Percentiles rank a stretch among this genome's conserved stretches.
Conservation (phyloP, 2,888 invertebrate species). For the Brenthis ino region DNA sequence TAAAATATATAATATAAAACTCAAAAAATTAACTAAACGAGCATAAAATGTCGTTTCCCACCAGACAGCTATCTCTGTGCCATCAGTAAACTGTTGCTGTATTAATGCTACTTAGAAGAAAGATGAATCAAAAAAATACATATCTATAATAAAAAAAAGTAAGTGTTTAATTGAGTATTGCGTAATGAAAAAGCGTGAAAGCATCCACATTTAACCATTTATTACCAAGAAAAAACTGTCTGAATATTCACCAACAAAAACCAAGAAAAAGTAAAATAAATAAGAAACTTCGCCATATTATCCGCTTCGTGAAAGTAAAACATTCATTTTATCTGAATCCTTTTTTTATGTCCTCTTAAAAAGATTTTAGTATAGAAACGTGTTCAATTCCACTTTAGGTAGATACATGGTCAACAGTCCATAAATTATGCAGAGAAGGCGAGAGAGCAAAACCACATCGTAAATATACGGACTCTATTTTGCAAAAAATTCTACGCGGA, state of each 20-base stretch:
- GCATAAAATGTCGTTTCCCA: no score
- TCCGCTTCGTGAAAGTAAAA: constrained; percentile 19
- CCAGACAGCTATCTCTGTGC: no score
- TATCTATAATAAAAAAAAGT: no score
- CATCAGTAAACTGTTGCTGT: no score
- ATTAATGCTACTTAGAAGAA: no score
- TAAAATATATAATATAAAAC: no score
- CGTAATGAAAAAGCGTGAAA: no score
- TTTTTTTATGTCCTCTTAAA: constrained; percentile 26
- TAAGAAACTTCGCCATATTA: constrained; percentile 12
- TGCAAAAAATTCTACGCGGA: constrained; percentile 37
- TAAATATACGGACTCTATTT: constrained; percentile 43
- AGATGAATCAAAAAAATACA: no score
- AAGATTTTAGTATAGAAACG: constrained; percentile 36
- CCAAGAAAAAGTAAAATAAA: constrained; percentile 9
- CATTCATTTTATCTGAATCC: constrained; percentile 22
- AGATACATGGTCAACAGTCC: constrained; percentile 42
- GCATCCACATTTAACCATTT: background rate
- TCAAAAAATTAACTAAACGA: no score
- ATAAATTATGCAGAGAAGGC: constrained; percentile 45
- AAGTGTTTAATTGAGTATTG: no score
- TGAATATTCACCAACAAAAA: background rate
- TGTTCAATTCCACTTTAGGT: constrained; percentile 42
- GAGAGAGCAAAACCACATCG: constrained; percentile 43
- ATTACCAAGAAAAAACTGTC: background rate